These are phyloP conservation scores for Ganaspis sp. DNA, from an alignment of 1,140 invertebrate species.

Conservation along the genomic window DNA sequence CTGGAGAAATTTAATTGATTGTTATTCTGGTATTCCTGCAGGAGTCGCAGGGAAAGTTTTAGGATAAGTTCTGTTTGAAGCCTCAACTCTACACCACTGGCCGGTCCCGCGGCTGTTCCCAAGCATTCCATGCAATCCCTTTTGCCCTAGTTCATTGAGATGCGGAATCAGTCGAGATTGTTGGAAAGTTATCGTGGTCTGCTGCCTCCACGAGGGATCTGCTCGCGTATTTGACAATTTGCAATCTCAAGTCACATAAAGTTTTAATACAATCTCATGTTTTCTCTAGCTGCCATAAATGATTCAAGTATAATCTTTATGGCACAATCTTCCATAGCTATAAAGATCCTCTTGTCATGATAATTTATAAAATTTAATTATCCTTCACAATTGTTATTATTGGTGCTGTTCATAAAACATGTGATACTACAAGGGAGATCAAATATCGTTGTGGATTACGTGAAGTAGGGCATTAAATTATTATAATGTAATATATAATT, in stretches of 20 bases:
- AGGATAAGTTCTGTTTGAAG: conserved; percentile 50
- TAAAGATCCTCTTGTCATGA: neutral
- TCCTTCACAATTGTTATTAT: neutral
- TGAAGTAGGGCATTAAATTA: no score
- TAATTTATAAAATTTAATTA: neutral
- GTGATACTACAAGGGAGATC: no score
- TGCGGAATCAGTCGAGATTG: conserved; percentile 51
- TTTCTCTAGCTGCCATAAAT: conserved; percentile 2
- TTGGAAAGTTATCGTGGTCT: conserved; percentile 45
- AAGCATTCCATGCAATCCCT: neutral
- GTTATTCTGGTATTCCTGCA: conserved; percentile 45
- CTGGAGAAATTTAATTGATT: conserved; percentile 58
- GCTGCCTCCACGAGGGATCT: conserved; percentile 19
- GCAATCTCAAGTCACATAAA: conserved; percentile 35
- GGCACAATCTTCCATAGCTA: neutral
- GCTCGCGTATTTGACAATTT: conserved; percentile 41
- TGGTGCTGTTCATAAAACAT: no score
- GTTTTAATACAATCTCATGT: conserved; percentile 26
- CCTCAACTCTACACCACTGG: conserved; percentile 50
- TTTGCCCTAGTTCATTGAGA: conserved; percentile 47
- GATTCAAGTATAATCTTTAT: conserved; percentile 1
- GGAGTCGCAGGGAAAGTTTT: conserved; percentile 42
- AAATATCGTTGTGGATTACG: no score
- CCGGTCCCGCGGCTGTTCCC: conserved; percentile 35
- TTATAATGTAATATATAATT: no score